A percentile compares a stretch with the other conserved stretches of the same genome.
phyloP scores from a whole-genome alignment of 2,797 vertebrate genomes.

The Enteromius unitaeniatus region DNA sequence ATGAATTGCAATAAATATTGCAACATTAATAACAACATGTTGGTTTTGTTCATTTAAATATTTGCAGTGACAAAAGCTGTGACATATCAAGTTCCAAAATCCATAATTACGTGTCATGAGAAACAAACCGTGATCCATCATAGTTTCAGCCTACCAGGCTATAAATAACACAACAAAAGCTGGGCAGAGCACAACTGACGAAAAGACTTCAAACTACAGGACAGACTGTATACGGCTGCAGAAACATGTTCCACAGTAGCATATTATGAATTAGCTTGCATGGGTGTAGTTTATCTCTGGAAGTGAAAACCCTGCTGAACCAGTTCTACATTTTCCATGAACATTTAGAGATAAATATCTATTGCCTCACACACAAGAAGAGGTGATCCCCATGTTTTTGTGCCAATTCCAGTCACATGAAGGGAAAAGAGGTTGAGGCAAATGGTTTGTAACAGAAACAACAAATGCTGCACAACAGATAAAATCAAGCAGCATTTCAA shows the following conservation, averaged over 20 bases:
- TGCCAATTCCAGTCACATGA: no score
- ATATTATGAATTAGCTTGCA: background rate
- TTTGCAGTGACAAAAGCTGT: background rate
- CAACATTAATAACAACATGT: background rate
- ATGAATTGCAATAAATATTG: no score
- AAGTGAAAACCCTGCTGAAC: background rate
- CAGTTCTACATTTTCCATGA: background rate
- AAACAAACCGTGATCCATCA: background rate
- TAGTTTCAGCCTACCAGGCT: background rate
- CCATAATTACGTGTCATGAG: background rate
- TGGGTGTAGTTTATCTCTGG: background rate
- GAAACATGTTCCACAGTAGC: slow-evolving; percentile 7
- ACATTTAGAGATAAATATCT: background rate
- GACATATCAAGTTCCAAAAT: background rate
- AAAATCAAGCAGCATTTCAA: no score
- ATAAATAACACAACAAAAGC: slow-evolving; percentile 1
- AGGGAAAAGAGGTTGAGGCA: background rate
- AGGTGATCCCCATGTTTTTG: background rate
- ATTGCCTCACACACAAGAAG: background rate
- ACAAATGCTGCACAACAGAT: background rate
- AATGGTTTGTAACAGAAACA: background rate
- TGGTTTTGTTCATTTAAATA: background rate
- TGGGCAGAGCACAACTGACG: background rate
- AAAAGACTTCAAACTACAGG: background rate
- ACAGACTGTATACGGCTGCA: background rate